phyloP scores from a whole-genome alignment of 2,113 vertebrate species.

The Vireo altiloquus region DNA sequence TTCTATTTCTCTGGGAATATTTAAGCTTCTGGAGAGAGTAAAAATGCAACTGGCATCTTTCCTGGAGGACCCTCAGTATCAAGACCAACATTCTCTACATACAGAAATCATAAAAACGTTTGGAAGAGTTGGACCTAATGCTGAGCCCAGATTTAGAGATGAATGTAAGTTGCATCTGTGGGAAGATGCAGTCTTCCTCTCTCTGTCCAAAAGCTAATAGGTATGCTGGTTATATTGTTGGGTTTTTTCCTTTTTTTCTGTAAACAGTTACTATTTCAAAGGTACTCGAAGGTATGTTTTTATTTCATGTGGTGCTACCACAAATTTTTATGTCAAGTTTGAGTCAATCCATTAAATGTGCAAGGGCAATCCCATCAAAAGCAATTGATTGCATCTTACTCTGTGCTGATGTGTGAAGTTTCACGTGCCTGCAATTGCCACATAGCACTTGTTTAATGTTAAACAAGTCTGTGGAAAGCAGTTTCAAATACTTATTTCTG shows the following conservation, averaged over 20 bases:
- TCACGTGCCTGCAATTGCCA: background rate
- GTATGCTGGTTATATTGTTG: background rate
- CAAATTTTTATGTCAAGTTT: background rate
- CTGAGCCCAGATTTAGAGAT: constrained; percentile 95
- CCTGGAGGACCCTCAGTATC: constrained; percentile 96
- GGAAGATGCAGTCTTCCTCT: background rate
- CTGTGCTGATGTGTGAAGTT: background rate
- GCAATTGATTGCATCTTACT: background rate
- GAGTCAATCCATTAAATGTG: background rate
- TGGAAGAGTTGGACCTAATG: constrained; percentile 96
- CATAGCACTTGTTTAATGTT: background rate
- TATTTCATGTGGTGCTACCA: background rate
- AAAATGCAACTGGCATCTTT: constrained; percentile 99
- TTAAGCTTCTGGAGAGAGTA: constrained; percentile 93
- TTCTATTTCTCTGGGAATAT: constrained; percentile 4
- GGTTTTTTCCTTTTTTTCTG: background rate
- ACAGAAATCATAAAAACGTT: constrained; percentile 97
- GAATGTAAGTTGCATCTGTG: constrained; percentile 83
- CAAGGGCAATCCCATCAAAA: background rate
- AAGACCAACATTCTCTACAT: constrained; percentile 96
- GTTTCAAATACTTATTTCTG: background rate
- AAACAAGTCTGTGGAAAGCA: background rate
- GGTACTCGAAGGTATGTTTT: background rate
- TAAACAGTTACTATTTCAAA: background rate
- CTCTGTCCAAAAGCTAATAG: background rate